phyloP scores from a whole-genome alignment of 37 sponge, comb jelly and placozoan genomes.

The Chondrilla cf. caribensis region DNA sequence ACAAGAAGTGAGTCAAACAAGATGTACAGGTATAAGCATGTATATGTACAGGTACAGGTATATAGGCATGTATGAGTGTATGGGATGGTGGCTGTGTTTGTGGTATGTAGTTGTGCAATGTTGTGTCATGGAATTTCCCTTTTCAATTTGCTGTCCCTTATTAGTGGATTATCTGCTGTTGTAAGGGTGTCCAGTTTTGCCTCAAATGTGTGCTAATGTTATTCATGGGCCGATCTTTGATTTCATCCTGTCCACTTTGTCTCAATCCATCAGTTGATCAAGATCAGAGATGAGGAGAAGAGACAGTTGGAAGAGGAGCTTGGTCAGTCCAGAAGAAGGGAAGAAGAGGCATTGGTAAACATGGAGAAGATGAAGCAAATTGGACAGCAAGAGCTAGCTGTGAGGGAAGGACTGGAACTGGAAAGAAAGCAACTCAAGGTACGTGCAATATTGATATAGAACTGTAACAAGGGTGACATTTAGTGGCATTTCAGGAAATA shows the following conservation, averaged over 20 bases:
- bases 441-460: neutral
- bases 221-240: no score
- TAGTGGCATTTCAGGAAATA: no score
- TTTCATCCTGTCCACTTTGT: no score
- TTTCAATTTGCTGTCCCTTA: no score
- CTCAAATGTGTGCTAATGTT: no score
- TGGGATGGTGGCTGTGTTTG: neutral
- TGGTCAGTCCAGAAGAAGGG: neutral
- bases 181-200: no score
- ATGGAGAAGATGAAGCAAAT: neutral
- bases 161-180: no score
- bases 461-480: no score
- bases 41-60: neutral
- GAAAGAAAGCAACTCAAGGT: neutral
- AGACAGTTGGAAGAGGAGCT: conserved; percentile 1
- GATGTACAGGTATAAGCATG: neutral
- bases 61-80: neutral
- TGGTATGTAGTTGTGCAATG: neutral
- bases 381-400: neutral
- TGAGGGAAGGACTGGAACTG: neutral
- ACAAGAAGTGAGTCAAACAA: neutral
- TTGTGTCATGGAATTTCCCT: no score
- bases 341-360: neutral
- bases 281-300: conserved; percentile 3
- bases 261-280: neutral